Percentiles rank a stretch among this genome's conserved stretches.
These are phyloP conservation scores for Amiota communis DNA, from an alignment of 2,888 invertebrate species.

Conservation along the genomic window DNA sequence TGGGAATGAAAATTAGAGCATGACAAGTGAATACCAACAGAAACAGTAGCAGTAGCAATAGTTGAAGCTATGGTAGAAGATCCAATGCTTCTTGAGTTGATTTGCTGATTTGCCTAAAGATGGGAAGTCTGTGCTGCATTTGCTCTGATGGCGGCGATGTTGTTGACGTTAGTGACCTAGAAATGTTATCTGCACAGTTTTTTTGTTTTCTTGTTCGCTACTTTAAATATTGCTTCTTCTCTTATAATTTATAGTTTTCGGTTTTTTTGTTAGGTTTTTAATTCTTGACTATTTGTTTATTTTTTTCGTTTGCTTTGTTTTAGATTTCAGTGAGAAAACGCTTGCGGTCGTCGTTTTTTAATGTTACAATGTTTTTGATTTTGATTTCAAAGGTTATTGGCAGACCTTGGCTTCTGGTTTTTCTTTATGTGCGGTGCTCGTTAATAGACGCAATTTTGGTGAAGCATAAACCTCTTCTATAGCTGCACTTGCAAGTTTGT, in stretches of 20 bases:
- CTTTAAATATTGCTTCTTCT: slow-evolving; percentile 9
- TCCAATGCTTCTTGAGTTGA: background rate
- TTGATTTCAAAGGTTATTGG: slow-evolving; percentile 17
- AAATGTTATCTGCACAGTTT: slow-evolving; percentile 15
- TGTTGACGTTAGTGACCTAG: slow-evolving; percentile 11
- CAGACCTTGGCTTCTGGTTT: slow-evolving; percentile 21
- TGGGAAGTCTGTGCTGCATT: slow-evolving; percentile 12
- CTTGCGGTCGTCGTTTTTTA: background rate
- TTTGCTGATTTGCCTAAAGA: slow-evolving; percentile 1
- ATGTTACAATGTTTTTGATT: background rate
- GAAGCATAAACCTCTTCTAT: background rate
- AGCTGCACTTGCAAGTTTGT: background rate
- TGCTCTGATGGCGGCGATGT: background rate
- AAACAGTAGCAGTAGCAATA: background rate
- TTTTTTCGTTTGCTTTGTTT: slow-evolving; percentile 1
- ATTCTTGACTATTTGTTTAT: background rate
- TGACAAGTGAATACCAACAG: slow-evolving; percentile 46
- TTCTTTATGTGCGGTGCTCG: background rate
- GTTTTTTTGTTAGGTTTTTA: slow-evolving; percentile 2
- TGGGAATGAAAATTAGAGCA: slow-evolving; percentile 56
- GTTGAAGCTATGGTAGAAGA: background rate
- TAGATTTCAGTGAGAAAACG: slow-evolving; percentile 2
- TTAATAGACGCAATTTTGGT: background rate
- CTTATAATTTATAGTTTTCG: slow-evolving; percentile 11
- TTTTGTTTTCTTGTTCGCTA: background rate